phyloP scores from a whole-genome alignment of 2,797 vertebrate genomes.

The Delichon dasypus region DNA sequence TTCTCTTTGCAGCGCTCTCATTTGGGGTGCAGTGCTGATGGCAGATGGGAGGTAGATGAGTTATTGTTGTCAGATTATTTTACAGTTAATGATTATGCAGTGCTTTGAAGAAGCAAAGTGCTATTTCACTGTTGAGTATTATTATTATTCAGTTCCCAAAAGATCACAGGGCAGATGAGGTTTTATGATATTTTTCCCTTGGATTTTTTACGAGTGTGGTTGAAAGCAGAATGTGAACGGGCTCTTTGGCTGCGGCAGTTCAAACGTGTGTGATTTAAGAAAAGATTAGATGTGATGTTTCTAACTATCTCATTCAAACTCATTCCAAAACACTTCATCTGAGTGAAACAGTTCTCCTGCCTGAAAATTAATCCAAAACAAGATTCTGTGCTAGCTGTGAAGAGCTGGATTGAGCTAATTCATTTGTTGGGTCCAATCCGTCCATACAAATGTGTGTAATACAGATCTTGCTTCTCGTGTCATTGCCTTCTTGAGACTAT shows the following conservation, averaged over 20 bases:
- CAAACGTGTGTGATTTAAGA: conserved; percentile 11
- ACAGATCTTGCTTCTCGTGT: not conserved
- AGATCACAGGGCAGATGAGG: not conserved
- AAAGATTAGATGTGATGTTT: conserved; percentile 30
- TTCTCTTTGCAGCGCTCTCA: not conserved
- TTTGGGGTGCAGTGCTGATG: not conserved
- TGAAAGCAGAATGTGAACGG: not conserved
- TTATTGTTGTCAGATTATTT: conserved; percentile 7
- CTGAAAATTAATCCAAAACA: conserved; percentile 51
- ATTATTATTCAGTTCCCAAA: not conserved
- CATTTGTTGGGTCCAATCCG: not conserved
- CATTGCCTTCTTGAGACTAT: not conserved
- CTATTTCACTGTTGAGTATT: not conserved
- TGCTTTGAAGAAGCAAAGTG: conserved; percentile 2
- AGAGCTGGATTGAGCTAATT: conserved; percentile 10
- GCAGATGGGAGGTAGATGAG: not conserved
- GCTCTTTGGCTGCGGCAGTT: not conserved
- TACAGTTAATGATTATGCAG: not conserved
- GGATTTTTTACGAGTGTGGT: not conserved
- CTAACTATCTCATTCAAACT: conserved; percentile 35
- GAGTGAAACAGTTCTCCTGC: conserved; percentile 21
- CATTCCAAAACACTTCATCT: conserved; percentile 47
- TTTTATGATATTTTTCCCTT: not conserved
- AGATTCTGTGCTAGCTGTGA: not conserved
- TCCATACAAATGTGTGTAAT: not conserved